Evolutionary conservation across 2,797 vertebrate genomes (phyloP).

Genomic region (Lagodon rhomboides): DNA sequence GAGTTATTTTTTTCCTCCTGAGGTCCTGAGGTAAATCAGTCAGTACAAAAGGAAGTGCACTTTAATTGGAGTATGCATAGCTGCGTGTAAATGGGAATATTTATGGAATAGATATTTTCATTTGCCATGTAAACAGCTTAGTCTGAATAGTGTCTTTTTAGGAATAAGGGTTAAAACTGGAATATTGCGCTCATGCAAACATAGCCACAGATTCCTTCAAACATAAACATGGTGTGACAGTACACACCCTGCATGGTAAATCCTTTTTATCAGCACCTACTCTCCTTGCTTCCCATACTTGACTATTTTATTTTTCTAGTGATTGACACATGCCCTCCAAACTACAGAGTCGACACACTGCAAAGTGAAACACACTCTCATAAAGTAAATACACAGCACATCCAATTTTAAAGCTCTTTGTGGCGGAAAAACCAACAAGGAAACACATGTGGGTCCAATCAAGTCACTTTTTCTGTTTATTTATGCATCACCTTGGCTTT

Average conservation of each 20-base stretch:
- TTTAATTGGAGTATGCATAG: too few species aligned
- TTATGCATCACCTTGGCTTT: not conserved
- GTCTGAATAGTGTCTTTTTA: too few species aligned
- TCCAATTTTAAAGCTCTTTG: not conserved
- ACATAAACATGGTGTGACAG: not conserved
- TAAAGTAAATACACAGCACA: not conserved
- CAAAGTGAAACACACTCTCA: slow-evolving; percentile 7
- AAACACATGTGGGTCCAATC: not conserved
- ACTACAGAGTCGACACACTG: not conserved
- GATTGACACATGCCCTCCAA: not conserved
- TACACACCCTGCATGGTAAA: not conserved
- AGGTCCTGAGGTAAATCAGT: not conserved
- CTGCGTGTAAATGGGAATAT: too few species aligned
- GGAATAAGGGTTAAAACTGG: too few species aligned
- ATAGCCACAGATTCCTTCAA: not conserved
- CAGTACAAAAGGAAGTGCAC: not conserved
- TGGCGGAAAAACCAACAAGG: not conserved
- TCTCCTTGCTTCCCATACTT: not conserved
- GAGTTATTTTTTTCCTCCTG: not conserved
- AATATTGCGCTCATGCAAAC: too few species aligned
- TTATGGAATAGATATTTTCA: too few species aligned
- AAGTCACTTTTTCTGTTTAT: not conserved
- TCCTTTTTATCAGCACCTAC: not conserved
- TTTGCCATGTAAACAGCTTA: too few species aligned
- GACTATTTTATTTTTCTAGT: not conserved